phyloP scores from a whole-genome alignment of 1,140 invertebrate genomes.

The Drosophila repleta region DNA sequence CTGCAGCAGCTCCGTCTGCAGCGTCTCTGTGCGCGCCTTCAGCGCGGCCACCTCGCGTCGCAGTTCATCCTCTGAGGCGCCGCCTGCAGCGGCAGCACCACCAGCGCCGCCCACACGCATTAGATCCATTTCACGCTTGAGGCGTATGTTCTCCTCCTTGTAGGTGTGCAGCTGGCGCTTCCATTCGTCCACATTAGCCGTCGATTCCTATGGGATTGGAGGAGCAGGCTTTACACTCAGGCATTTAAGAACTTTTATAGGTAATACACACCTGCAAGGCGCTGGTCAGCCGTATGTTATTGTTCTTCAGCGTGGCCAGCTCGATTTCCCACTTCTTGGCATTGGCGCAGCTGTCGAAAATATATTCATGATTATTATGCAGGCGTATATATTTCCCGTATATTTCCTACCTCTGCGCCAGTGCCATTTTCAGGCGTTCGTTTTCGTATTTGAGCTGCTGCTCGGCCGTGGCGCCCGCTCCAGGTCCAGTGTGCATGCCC shows the following conservation, averaged over 20 bases:
- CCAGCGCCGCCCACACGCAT: conserved; percentile 64
- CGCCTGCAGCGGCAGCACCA: conserved; percentile 49
- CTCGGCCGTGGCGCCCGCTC: conserved; percentile 86
- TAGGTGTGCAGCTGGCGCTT: conserved; percentile 97
- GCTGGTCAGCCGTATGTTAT: conserved; percentile 96
- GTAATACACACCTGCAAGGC: conserved; percentile 89
- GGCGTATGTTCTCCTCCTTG: conserved; percentile 96
- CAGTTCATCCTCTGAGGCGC: conserved; percentile 76
- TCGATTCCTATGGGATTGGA: conserved; percentile 89
- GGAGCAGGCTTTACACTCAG: not conserved
- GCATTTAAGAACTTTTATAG: not conserved
- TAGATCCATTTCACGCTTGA: conserved; percentile 87
- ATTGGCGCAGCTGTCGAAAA: conserved; percentile 92
- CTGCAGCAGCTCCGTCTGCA: conserved; percentile 79
- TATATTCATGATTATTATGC: not conserved
- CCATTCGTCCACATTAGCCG: conserved; percentile 99
- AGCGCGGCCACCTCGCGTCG: conserved; percentile 77
- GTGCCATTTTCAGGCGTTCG: conserved; percentile 96
- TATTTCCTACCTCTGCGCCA: conserved; percentile 94
- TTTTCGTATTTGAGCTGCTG: conserved; percentile 98
- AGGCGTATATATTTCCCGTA: not conserved
- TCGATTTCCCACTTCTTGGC: conserved; percentile 99
- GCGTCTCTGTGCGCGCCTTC: conserved; percentile 78
- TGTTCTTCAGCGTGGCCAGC: conserved; percentile 97
- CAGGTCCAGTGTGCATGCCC: conserved; percentile 76